Base-by-base conservation (phyloP, 2,888 invertebrate genomes). In the Andrena marginata region DNA sequence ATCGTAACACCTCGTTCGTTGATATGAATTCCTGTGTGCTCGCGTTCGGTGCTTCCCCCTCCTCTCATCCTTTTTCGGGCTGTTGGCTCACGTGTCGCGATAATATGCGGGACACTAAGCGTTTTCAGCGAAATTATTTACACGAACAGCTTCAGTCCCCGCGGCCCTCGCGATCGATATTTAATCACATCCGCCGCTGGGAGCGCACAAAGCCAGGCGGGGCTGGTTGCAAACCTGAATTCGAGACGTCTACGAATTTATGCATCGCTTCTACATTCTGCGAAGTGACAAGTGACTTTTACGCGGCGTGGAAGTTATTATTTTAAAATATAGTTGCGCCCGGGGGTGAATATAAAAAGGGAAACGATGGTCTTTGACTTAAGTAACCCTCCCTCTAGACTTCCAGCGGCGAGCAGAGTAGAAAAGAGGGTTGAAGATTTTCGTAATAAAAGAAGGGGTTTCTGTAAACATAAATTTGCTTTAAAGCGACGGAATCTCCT, bases 91-190 rank as follows among this genome's bases (percentile, higher is more conserved):
- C 51, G 48, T 35, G 48, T 54, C 54, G 42, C 56, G 63, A 56
- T 63, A 35, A 59, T 49, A 48, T 5, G n/a, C 26, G 20, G 35
- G 29, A 33, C 48, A 65, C 13, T 51, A 59, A 65, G 35, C 49
- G 26, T 33, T 26, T 65, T 54, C 54, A 10, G 33, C 7, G 65
- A 65, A 81, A 80, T 81, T 81, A 80, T 81, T 80, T 65, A 81
- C 74, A 51, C 68, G 63, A n/a, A 10, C 51, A 51, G 59, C 42
- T 56, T 62, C 70, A 65, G 69, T 49, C 51, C 68, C 8, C 5
- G 29, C 42, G 20, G 3, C 29, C 16, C 20, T 1, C 7, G 10
- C 69, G 81, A 70, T 80, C 74, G 74, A 81, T 80, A 80, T 80
- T 74, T 81, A 81, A 80, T 81, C 74, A 74, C 68, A 67, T 70